Evolutionary conservation across 2,797 vertebrate species (phyloP), one percentile per base, ranked within the genome.

Genomic region (Sebastes minor): DNA sequence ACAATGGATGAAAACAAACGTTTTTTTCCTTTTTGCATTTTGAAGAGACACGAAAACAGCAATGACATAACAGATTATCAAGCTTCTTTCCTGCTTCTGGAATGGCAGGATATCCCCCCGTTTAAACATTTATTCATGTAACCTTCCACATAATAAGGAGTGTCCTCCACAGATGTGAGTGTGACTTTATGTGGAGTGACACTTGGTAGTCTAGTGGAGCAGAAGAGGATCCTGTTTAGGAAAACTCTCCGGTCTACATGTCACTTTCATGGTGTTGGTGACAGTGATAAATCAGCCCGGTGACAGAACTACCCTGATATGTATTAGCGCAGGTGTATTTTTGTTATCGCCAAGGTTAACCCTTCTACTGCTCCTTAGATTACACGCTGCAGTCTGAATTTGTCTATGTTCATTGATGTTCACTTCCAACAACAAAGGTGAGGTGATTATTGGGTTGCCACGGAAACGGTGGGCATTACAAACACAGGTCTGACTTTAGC

Each of bases 371-470:
- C 60, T 49, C 42, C 28, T 38, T 18, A 20, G 28, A 72, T 12
- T 12, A 35, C 30, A 70, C 20, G 7, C 11, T 20, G 18, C 46
- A 27, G 46, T 27, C 62, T 77, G 56, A 75, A 52, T 65, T 28
- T 57, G 65, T 57, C 22, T 27, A 42, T 57, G 9, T 33, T 60
- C 23, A 11, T 75, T 65, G 20, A 20, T 32, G 18, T 62, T 46
- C n/a, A 61, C n/a, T 27, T 67, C 61, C 61, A 55, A 0, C 73
- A 42, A 65, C 60, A 67, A 79, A 69, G 60, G 30, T 85, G 30
- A 10, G 52, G 42, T 14, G 20, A 60, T 81, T 71, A 76, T 12
- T 33, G 76, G 64, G 67, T 83, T 87, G 59, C 69, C 70, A 78
- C 2, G 1, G 87, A 28, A 84, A 86, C 12, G 27, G 25, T 22